Evolutionary conservation across 35 echinoderm and acorn worm genomes (phyloP).

Genomic region (Apostichopus californicus): DNA sequence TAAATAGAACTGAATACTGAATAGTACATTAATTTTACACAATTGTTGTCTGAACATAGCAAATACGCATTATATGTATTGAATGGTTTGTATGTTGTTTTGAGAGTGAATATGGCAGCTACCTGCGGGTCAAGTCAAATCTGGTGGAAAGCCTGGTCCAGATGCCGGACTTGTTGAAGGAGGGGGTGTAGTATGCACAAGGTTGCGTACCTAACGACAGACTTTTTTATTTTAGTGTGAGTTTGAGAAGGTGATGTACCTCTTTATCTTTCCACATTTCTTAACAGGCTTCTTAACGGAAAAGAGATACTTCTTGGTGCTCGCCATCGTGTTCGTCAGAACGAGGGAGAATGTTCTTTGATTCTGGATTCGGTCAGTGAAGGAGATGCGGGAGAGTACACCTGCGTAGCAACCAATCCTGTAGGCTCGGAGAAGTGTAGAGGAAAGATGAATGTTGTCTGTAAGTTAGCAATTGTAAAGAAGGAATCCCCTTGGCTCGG

Average conservation of each 20-base stretch:
- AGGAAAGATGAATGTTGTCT: constrained; percentile 74
- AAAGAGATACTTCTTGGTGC: constrained; percentile 57
- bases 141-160: too few species aligned
- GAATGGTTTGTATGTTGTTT: too few species aligned
- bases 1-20: too few species aligned
- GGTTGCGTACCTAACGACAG: too few species aligned
- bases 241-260: background rate
- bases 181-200: too few species aligned
- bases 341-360: constrained; percentile 58
- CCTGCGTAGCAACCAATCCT: constrained; percentile 83
- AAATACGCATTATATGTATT: too few species aligned
- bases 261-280: background rate
- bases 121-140: too few species aligned
- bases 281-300: constrained; percentile 68
- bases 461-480: constrained; percentile 61
- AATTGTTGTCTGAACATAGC: too few species aligned
- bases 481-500: too few species aligned
- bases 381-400: constrained; percentile 75
- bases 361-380: constrained; percentile 72
- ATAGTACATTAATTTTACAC: too few species aligned
- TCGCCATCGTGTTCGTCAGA: constrained; percentile 53
- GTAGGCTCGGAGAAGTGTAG: constrained; percentile 73
- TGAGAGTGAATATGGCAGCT: too few species aligned
- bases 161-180: too few species aligned
- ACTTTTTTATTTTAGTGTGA: background rate